Evolutionary conservation across 1,140 invertebrate genomes (phyloP).

Genomic region (Linepithema humile): DNA sequence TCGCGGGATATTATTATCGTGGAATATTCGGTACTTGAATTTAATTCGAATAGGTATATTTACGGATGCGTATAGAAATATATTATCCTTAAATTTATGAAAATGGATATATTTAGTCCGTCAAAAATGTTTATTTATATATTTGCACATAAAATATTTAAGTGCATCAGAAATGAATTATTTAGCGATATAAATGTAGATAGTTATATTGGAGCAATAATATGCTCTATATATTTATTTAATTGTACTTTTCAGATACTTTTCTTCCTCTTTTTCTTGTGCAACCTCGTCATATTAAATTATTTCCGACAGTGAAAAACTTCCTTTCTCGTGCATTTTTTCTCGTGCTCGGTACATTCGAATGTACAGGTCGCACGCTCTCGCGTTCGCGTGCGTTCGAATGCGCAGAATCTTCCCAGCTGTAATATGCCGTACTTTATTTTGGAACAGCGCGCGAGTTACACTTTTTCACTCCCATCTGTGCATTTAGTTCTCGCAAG

Average conservation of each 20-base stretch:
- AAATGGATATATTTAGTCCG: too few species aligned
- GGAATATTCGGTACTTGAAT: too few species aligned
- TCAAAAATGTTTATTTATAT: background rate
- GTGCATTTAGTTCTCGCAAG: constrained; percentile 14
- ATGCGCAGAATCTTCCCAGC: constrained; percentile 37
- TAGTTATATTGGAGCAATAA: constrained; percentile 1
- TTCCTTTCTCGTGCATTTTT: background rate
- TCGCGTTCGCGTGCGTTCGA: constrained; percentile 31
- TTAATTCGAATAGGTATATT: background rate
- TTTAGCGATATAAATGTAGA: background rate
- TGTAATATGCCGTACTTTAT: constrained; percentile 69
- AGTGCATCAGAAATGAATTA: background rate
- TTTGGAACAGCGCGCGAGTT: constrained; percentile 49
- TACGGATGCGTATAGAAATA: too few species aligned
- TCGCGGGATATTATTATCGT: too few species aligned
- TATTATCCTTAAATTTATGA: too few species aligned
- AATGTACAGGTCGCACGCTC: background rate
- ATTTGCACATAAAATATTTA: background rate
- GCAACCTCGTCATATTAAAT: background rate
- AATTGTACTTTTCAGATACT: background rate
- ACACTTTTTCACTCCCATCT: constrained; percentile 23
- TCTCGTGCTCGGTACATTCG: constrained; percentile 25
- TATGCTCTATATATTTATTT: too few species aligned
- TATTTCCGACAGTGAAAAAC: background rate
- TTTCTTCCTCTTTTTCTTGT: background rate